Evolutionary conservation across 2,797 vertebrate genomes (phyloP).

Genomic region (Danio albolineatus): DNA sequence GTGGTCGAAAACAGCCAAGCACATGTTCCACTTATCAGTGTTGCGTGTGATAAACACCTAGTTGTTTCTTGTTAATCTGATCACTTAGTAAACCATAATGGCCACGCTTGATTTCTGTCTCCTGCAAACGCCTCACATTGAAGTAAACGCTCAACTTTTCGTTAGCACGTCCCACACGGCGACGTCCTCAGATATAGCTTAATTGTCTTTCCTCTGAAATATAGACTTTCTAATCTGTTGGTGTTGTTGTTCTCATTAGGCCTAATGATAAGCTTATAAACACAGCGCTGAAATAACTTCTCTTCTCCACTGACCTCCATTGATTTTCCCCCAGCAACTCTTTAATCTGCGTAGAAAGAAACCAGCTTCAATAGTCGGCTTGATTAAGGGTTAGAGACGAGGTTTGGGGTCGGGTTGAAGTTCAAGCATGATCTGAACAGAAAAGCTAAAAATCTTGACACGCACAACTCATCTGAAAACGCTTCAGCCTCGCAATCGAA

Average conservation of each 20-base stretch:
- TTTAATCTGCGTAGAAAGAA: constrained; percentile 42
- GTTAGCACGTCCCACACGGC: constrained; percentile 21
- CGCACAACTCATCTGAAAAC: not conserved
- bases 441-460: not conserved
- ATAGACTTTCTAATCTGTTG: constrained; percentile 51
- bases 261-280: constrained; percentile 55
- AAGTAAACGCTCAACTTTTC: constrained; percentile 19
- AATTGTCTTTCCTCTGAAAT: constrained; percentile 50
- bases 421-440: not conserved
- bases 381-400: constrained; percentile 21
- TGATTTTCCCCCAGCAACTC: constrained; percentile 41
- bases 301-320: constrained; percentile 51
- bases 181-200: constrained; percentile 42
- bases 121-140: not conserved
- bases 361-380: constrained; percentile 33
- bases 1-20: too few species aligned
- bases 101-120: not conserved
- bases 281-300: constrained; percentile 49
- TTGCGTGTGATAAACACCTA: too few species aligned
- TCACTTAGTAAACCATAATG: not conserved
- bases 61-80: not conserved
- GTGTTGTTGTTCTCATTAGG: constrained; percentile 53
- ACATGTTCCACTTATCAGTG: too few species aligned
- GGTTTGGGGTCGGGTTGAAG: constrained; percentile 25
- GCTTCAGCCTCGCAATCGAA: constrained; percentile 1